Percentiles rank a stretch among this genome's conserved stretches.
Conservation (phyloP, 2,888 invertebrate species). For the Lasiommata megera region DNA sequence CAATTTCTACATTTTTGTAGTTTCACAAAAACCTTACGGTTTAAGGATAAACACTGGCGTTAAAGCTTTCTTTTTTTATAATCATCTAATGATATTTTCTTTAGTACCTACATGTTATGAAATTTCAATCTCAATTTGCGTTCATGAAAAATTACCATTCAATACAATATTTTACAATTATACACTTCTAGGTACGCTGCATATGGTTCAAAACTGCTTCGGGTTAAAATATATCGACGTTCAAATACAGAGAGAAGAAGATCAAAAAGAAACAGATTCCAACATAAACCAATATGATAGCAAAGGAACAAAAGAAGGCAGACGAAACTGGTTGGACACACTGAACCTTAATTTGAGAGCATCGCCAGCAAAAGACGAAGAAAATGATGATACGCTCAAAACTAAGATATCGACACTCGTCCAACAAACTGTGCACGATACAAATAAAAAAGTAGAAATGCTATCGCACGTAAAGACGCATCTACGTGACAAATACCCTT, state of each 20-base stretch:
- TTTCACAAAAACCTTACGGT: too few relatives aligned
- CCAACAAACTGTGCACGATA: constrained; percentile 58
- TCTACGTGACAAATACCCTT: constrained; percentile 44
- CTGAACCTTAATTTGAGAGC: constrained; percentile 12
- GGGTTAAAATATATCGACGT: constrained; percentile 22
- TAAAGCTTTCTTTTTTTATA: too few relatives aligned
- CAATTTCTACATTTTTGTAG: too few relatives aligned
- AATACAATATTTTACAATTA: too few relatives aligned
- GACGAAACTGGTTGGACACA: constrained; percentile 32
- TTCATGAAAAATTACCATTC: too few relatives aligned
- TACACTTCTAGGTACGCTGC: background rate
- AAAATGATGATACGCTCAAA: constrained; percentile 55
- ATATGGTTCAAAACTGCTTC: constrained; percentile 3
- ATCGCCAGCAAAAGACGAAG: constrained; percentile 33
- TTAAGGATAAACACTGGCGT: too few relatives aligned
- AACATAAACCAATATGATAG: constrained; percentile 1
- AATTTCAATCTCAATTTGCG: too few relatives aligned
- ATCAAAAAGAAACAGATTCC: background rate
- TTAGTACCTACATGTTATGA: too few relatives aligned
- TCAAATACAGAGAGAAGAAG: constrained; percentile 2
- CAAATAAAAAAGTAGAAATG: constrained; percentile 48
- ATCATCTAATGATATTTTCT: too few relatives aligned
- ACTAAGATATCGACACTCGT: constrained; percentile 56
- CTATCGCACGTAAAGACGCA: constrained; percentile 45
- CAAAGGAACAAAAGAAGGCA: constrained; percentile 22